These are phyloP conservation scores for Scaptomyza tumidula DNA, from an alignment of 2,888 invertebrate genomes.

Conservation along the genomic window DNA sequence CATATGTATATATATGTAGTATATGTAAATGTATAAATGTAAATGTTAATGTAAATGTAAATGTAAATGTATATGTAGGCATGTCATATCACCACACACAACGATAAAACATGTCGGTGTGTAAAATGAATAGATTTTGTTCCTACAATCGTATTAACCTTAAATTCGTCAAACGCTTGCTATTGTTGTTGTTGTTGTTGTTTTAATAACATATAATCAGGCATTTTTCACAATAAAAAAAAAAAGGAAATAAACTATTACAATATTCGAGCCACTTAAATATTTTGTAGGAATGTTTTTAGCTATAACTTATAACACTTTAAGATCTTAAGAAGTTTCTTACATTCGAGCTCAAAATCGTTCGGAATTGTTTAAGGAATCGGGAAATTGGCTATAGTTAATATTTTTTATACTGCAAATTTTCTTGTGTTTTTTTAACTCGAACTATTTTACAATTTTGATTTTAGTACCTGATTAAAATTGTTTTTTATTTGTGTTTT, in stretches of 20 bases:
- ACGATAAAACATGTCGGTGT: slow-evolving; percentile 40
- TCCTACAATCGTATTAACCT: slow-evolving; percentile 30
- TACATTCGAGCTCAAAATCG: background rate
- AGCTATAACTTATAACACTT: background rate
- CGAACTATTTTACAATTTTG: slow-evolving; percentile 69
- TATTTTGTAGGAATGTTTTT: background rate
- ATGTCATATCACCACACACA: slow-evolving; percentile 45
- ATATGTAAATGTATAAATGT: slow-evolving; percentile 13
- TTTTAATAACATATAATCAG: slow-evolving; percentile 6
- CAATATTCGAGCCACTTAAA: no score
- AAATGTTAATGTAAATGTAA: slow-evolving; percentile 14
- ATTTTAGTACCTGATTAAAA: slow-evolving; percentile 80
- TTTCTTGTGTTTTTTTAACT: slow-evolving; percentile 13
- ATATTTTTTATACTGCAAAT: background rate
- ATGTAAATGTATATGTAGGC: slow-evolving; percentile 35
- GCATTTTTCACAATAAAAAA: slow-evolving; percentile 6
- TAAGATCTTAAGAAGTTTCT: background rate
- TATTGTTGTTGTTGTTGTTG: background rate
- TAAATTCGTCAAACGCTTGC: slow-evolving; percentile 10
- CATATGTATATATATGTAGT: slow-evolving; percentile 20
- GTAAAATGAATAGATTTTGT: slow-evolving; percentile 38
- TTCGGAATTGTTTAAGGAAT: no score
- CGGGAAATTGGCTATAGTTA: background rate
- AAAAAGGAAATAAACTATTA: background rate
- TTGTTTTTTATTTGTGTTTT: slow-evolving; percentile 37